Evolutionary conservation across 2,888 invertebrate species (phyloP), one percentile per base, ranked within the genome.

Genomic region (Uropetala carovei): DNA sequence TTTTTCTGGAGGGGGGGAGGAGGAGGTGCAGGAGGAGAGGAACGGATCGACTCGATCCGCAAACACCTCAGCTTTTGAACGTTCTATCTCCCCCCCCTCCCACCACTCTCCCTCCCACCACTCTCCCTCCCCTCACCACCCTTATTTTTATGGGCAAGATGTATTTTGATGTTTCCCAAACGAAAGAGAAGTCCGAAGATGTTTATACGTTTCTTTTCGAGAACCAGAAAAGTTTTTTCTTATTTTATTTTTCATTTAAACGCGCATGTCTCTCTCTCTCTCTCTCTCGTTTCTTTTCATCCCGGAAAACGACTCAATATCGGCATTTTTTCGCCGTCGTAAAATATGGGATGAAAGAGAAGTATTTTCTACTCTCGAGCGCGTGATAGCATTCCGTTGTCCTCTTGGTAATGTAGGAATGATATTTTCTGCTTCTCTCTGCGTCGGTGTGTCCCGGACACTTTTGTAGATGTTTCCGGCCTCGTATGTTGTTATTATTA

Each of bases 1-100:
- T 75, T 75, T 75, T 27, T 75, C n/a, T n/a, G 75, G 75, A n/a
- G n/a, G n/a, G 85, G 85, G 3, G 56, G n/a, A 57, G 57, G 84
- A 18, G 57, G 58, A 22, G 18, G 83, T 13, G 83, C 4, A 18
- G 84, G 84, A 56, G 84, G 43, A n/a, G 8, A 84, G 56, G 56
- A 56, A 68, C 68, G 9, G n/a, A 68, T 68, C 68, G 22, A 75
- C 75, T 75, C 18, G 22, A 22, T 68, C 68, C 43, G 83, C 18
- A 43, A 43, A 11, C n/a, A n/a, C 43, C 85, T 22, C n/a, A 9
- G 16, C 83, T 83, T 27, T 75, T 75, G 22, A 27, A 13, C 75
- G n/a, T n/a, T n/a, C n/a, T n/a, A n/a, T 60, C 60, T 60, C 60
- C 4, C 18, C 60, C 18, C 75, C 75, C 16, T 5, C 10, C 75